Conservation (phyloP, 2,888 invertebrate genomes). For the Hanleya hanleyi region DNA sequence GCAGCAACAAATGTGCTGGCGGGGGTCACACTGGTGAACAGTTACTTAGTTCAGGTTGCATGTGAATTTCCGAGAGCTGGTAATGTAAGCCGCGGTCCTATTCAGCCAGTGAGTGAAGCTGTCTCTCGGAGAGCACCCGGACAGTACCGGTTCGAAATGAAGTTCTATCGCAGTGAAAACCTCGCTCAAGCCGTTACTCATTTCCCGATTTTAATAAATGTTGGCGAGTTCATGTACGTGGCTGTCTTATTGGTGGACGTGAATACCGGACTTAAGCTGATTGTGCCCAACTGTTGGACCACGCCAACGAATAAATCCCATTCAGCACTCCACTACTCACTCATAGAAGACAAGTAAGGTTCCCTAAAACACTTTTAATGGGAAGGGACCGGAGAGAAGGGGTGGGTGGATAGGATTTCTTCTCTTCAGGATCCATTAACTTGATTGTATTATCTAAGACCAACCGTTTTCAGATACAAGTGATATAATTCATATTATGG, state of each 20-base stretch:
- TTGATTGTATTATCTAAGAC: too few relatives aligned
- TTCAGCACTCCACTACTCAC: slow-evolving; percentile 41
- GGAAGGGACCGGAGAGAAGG: too few relatives aligned
- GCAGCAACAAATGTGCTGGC: slow-evolving; percentile 47
- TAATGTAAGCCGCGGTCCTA: slow-evolving; percentile 32
- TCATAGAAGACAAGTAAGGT: slow-evolving; percentile 65
- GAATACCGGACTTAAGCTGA: slow-evolving; percentile 55
- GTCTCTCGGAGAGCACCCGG: slow-evolving; percentile 58
- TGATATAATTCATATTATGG: too few relatives aligned
- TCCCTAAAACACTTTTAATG: too few relatives aligned
- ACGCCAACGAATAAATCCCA: slow-evolving; percentile 48
- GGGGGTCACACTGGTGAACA: slow-evolving; percentile 51
- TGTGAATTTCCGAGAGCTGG: slow-evolving; percentile 56
- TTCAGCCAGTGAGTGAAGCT: slow-evolving; percentile 51
- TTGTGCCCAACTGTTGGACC: slow-evolving; percentile 61
- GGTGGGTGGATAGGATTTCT: too few relatives aligned
- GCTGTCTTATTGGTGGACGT: slow-evolving; percentile 52
- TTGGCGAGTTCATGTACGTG: slow-evolving; percentile 61
- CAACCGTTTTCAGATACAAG: too few relatives aligned
- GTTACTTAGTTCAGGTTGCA: slow-evolving; percentile 54
- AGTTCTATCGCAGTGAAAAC: slow-evolving; percentile 48
- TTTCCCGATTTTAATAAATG: slow-evolving; percentile 54
- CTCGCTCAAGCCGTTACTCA: slow-evolving; percentile 46
- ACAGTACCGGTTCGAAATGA: slow-evolving; percentile 49
- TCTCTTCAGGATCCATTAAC: too few relatives aligned